phyloP scores from a whole-genome alignment of 2,797 vertebrate species.

The Sebastes elongatus region DNA sequence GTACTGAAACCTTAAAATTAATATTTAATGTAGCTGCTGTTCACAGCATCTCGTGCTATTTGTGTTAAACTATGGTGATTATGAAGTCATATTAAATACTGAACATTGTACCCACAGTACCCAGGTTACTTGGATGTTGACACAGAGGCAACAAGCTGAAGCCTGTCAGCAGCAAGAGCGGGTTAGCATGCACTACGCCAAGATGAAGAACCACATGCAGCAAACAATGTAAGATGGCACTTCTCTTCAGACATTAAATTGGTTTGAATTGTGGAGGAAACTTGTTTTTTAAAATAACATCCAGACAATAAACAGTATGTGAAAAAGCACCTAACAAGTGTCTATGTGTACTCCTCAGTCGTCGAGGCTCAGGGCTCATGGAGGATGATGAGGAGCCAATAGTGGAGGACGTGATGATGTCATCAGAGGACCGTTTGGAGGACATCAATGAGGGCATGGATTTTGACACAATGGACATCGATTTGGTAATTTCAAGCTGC shows the following conservation, averaged over 20 bases:
- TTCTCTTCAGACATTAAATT: neutral
- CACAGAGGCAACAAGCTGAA: slow-evolving; percentile 95
- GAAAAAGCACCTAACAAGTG: neutral
- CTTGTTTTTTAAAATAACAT: neutral
- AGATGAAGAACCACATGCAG: slow-evolving; percentile 96
- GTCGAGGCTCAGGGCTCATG: slow-evolving; percentile 93
- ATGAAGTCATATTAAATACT: neutral
- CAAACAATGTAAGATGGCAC: slow-evolving; percentile 89
- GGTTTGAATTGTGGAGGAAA: neutral
- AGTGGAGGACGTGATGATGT: slow-evolving; percentile 99
- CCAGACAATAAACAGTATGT: neutral
- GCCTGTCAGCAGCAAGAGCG: slow-evolving; percentile 93
- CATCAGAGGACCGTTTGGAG: slow-evolving; percentile 94
- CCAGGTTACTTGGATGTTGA: slow-evolving; percentile 98
- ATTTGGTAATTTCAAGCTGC: slow-evolving; percentile 85
- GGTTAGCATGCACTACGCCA: slow-evolving; percentile 91
- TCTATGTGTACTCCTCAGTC: slow-evolving; percentile 77
- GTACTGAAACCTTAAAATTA: slow-evolving; percentile 71
- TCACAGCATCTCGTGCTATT: neutral
- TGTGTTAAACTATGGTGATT: neutral
- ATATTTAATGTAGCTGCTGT: neutral
- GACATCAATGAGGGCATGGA: slow-evolving; percentile 98
- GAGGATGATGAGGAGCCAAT: slow-evolving; percentile 98
- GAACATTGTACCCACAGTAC: slow-evolving; percentile 78
- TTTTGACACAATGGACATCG: slow-evolving; percentile 98